Percentiles rank a stretch among this genome's conserved stretches.
Conservation (phyloP, 2,888 invertebrate species). For the Crematogaster levior region DNA sequence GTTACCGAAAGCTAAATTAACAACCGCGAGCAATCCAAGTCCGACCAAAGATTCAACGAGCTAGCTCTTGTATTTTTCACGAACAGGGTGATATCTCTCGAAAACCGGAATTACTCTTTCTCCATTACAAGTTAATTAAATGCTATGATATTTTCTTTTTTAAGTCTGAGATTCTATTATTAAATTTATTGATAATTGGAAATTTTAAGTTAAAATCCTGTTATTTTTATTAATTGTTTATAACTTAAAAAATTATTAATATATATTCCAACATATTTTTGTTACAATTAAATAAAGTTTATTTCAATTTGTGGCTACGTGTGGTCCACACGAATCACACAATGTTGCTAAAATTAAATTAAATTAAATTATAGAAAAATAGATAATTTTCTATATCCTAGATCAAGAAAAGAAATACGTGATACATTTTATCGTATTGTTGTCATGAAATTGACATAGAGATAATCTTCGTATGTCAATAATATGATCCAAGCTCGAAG, state of each 20-base stretch:
- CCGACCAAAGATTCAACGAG: background rate
- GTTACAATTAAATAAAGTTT: background rate
- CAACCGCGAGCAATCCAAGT: background rate
- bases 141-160: background rate
- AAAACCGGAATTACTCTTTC: conserved; percentile 3
- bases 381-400: background rate
- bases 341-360: background rate
- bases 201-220: background rate
- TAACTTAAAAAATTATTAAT: background rate
- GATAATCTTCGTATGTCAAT: background rate
- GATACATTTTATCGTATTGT: conserved; percentile 2
- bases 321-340: background rate
- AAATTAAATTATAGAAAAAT: background rate
- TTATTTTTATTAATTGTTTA: background rate
- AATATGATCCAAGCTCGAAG: background rate
- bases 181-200: background rate
- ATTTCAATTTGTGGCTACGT: background rate
- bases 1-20: conserved; percentile 21
- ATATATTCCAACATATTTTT: background rate
- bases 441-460: background rate
- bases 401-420: background rate
- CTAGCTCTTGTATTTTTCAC: background rate
- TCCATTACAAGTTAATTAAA: background rate
- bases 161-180: background rate
- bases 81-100: background rate